Conservation (phyloP, 2,797 vertebrate genomes). For the Rhabdomys pumilio region DNA sequence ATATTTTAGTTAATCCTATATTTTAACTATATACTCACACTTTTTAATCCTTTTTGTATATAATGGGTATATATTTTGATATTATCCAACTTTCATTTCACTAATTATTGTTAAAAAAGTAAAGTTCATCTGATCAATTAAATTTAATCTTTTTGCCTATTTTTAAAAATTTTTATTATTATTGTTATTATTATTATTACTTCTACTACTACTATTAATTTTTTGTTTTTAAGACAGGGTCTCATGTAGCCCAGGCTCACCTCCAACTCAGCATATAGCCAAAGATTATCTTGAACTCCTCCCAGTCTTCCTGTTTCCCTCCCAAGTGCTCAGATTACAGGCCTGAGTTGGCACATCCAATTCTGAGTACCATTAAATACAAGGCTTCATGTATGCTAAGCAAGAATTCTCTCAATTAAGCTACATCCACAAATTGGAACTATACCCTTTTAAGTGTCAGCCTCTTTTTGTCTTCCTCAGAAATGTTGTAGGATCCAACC, state of each 20-base stretch:
- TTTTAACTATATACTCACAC: slow-evolving; percentile 43
- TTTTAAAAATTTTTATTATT: not conserved
- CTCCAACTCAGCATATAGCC: not conserved
- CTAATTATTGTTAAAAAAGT: slow-evolving; percentile 13
- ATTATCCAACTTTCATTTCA: slow-evolving; percentile 64
- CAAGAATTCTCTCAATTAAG: not conserved
- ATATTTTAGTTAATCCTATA: slow-evolving; percentile 48
- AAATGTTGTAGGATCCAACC: not conserved
- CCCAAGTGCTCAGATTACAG: not conserved
- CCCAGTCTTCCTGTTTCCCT: not conserved
- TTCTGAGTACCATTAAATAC: not conserved
- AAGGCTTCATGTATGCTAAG: not conserved
- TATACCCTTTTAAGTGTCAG: not conserved
- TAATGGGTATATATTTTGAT: slow-evolving; percentile 47
- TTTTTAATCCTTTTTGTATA: not conserved
- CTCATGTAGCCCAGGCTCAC: not conserved
- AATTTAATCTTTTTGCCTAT: not conserved
- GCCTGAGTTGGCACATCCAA: not conserved
- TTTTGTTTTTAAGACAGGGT: not conserved
- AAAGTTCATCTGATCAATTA: slow-evolving; percentile 49
- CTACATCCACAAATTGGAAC: not conserved
- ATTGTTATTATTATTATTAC: not conserved
- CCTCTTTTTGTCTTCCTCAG: not conserved
- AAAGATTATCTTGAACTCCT: not conserved
- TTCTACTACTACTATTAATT: not conserved